These are phyloP conservation scores for Neogale vison DNA, from an alignment of 2,113 vertebrate species.

Conservation along the genomic window DNA sequence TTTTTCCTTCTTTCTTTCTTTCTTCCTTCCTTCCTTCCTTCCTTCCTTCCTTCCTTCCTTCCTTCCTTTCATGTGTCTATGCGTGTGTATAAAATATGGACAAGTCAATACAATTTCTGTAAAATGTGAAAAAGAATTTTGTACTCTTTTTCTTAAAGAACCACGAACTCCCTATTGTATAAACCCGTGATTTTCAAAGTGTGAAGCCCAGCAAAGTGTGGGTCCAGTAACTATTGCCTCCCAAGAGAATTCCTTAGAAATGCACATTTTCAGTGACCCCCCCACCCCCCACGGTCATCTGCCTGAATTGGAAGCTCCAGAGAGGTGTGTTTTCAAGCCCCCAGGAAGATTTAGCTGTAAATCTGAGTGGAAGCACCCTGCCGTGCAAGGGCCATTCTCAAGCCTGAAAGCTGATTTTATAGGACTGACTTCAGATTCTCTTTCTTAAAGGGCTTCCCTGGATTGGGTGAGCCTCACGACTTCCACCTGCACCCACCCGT, in stretches of 20 bases:
- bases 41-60: no score
- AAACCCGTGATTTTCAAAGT: background rate
- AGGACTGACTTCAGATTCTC: background rate
- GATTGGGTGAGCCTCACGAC: background rate
- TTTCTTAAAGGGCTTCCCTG: background rate
- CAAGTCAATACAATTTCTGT: background rate
- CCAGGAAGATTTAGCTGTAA: background rate
- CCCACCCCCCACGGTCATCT: fast-evolving
- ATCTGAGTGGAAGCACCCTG: background rate
- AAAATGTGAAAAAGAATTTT: background rate
- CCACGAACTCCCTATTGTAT: fast-evolving
- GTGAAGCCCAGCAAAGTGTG: background rate
- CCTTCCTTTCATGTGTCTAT: background rate
- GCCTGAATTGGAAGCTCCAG: background rate
- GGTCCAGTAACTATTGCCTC: background rate
- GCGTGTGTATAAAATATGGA: background rate
- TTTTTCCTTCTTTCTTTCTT: no score
- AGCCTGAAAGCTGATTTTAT: background rate
- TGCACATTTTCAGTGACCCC: background rate
- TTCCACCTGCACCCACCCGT: no score
- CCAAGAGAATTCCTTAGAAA: background rate
- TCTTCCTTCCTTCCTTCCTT: no score
- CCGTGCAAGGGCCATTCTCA: no score
- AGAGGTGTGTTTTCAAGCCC: background rate
- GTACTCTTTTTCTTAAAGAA: background rate